Evolutionary conservation across 2,888 invertebrate species (phyloP).

Genomic region (Leptodirus hochenwartii): DNA sequence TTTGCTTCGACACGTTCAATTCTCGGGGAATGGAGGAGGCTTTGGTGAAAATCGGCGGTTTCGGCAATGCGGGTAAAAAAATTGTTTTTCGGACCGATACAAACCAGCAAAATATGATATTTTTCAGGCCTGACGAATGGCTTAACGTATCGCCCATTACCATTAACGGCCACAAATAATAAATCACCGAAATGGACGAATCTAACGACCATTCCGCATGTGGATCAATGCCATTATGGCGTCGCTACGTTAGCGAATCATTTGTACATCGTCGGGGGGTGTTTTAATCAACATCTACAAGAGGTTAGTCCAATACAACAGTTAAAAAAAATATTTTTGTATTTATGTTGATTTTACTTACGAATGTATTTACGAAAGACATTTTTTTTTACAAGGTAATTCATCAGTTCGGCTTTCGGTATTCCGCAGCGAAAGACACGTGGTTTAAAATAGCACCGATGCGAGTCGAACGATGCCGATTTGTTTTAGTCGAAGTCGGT

Average conservation of each 20-base stretch:
- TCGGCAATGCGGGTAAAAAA: constrained; percentile 42
- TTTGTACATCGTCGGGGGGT: constrained; percentile 51
- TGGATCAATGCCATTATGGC: constrained; percentile 57
- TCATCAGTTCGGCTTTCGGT: constrained; percentile 51
- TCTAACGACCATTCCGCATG: constrained; percentile 49
- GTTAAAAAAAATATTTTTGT: too few relatives aligned
- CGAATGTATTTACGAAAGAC: too few relatives aligned
- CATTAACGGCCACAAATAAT: too few relatives aligned
- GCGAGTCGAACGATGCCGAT: constrained; percentile 44
- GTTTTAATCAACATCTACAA: constrained; percentile 46
- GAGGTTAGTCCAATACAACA: too few relatives aligned
- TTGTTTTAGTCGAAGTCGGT: constrained; percentile 40
- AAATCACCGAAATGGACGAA: constrained; percentile 50
- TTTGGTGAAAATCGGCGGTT: constrained; percentile 50
- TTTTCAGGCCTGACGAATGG: too few relatives aligned
- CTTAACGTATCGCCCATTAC: too few relatives aligned
- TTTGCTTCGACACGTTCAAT: constrained; percentile 29
- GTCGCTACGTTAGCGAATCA: constrained; percentile 48
- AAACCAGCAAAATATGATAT: too few relatives aligned
- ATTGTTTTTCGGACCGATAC: too few relatives aligned
- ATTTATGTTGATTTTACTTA: too few relatives aligned
- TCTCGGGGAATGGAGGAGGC: constrained; percentile 49
- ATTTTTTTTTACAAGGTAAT: too few relatives aligned
- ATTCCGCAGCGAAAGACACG: constrained; percentile 34
- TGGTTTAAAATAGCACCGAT: constrained; percentile 53